phyloP scores from a whole-genome alignment of 2,888 invertebrate genomes.

The Tinea trinotella region DNA sequence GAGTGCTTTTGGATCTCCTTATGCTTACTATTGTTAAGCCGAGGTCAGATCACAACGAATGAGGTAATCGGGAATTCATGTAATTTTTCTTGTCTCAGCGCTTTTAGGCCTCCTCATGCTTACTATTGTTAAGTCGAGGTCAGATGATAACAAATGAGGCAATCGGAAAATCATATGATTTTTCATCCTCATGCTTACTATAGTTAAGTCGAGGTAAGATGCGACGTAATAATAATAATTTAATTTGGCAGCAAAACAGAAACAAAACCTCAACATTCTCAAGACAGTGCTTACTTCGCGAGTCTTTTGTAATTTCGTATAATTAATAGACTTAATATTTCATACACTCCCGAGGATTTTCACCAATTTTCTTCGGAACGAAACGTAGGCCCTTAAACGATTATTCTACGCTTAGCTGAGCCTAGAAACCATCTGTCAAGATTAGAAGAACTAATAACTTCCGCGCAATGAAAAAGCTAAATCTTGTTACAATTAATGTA shows the following conservation, averaged over 20 bases:
- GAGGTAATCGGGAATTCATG: too few species aligned
- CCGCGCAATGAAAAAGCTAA: slow-evolving; percentile 19
- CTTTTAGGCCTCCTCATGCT: too few species aligned
- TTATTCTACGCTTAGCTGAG: slow-evolving; percentile 12
- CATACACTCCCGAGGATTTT: slow-evolving; percentile 50
- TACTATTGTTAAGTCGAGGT: too few species aligned
- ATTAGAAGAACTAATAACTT: slow-evolving; percentile 19
- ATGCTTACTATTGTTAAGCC: too few species aligned
- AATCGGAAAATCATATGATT: too few species aligned
- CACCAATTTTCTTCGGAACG: slow-evolving; percentile 40
- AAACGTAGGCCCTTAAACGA: slow-evolving; percentile 4
- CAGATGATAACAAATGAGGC: too few species aligned
- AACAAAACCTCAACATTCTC: slow-evolving; percentile 27
- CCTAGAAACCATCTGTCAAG: slow-evolving; percentile 20
- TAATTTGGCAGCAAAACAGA: not conserved
- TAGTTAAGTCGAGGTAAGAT: too few species aligned
- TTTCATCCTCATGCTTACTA: too few species aligned
- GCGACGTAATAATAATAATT: too few species aligned
- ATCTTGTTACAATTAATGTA: slow-evolving; percentile 19
- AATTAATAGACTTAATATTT: slow-evolving; percentile 61
- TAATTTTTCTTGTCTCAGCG: too few species aligned
- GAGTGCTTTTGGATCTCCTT: too few species aligned
- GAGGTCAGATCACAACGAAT: too few species aligned
- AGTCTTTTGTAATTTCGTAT: slow-evolving; percentile 49
- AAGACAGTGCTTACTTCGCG: slow-evolving; percentile 41